Evolutionary conservation across 1,140 invertebrate species (phyloP), one percentile per base, ranked within the genome.

Genomic region (Drosophila prosaltans): DNA sequence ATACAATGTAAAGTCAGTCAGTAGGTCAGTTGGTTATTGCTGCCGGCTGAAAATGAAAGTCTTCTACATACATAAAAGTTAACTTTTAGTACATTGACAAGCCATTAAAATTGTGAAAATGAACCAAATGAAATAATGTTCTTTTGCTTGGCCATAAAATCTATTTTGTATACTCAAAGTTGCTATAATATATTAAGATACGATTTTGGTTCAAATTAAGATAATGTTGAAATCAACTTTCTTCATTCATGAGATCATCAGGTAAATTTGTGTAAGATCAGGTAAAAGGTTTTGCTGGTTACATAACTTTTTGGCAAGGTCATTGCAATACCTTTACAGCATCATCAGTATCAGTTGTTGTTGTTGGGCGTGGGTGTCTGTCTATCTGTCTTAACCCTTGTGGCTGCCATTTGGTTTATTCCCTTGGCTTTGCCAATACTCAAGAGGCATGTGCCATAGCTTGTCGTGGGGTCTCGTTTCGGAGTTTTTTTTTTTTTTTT

Each of bases 391-490:
- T 24, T 21, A 48, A 24, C 21, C 45, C 45, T 48, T 48, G 45
- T 21, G 2, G 45, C 45, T 48, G 16, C 16, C 45, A 21, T 16
- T 48, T 48, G 45, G 45, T 36, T 36, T 5, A 36, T 36, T 36
- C 6, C 32, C 32, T 36, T 36, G 3, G 6, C 32, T 6, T 36
- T 36, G 6, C 45, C 21, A 51, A 26, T 51, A 24, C 36, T 51
- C 55, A 57, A 48, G 70, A 62, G 83, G 76, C 83, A 72, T 88
- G 77, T 88, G 83, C 83, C 84, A 51, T 0, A 26, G 80, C 65
- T 74, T 78, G 80, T 88, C 84, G 84, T 88, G 83, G 80, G 69
- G 76, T 83, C 80, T 89, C 84, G 73, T 88, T 83, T 89, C 66
- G 3, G 32, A 5, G 66, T 74, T 77, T 72, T 70, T 64, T 61